Percentiles rank a stretch among this genome's conserved stretches.
These are phyloP conservation scores for Sinodicranocentrus sp. DNA, from an alignment of 2,888 invertebrate species.

Conservation along the genomic window DNA sequence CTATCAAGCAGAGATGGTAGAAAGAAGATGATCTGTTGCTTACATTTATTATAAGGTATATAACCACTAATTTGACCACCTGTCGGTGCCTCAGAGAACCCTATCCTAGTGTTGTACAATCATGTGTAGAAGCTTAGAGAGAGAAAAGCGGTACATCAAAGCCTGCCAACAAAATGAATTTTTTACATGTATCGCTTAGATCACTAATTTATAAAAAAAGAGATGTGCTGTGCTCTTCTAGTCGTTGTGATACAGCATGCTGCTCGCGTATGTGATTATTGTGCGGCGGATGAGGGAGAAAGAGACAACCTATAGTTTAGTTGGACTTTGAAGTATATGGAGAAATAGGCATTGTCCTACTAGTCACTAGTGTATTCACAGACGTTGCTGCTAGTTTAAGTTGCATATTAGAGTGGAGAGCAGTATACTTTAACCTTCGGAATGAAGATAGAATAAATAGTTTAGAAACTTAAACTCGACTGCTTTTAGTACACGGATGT, in stretches of 20 bases:
- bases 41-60: conserved; percentile 72
- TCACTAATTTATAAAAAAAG: conserved; percentile 57
- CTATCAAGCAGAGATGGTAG: conserved; percentile 25
- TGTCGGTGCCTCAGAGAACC: conserved; percentile 75
- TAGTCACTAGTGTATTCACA: too few species aligned
- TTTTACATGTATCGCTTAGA: conserved; percentile 66
- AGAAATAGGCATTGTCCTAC: conserved; percentile 22
- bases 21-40: conserved; percentile 61
- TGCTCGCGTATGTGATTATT: too few species aligned
- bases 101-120: conserved; percentile 55
- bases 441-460: too few species aligned
- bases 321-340: conserved; percentile 45
- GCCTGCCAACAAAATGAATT: conserved; percentile 69
- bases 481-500: too few species aligned
- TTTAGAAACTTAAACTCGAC: too few species aligned
- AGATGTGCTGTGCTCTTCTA: conserved; percentile 38
- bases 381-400: too few species aligned
- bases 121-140: background rate
- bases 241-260: background rate
- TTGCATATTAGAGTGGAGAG: too few species aligned
- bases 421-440: too few species aligned
- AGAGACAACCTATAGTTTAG: too few species aligned
- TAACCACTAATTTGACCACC: conserved; percentile 77
- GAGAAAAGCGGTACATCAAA: conserved; percentile 74
- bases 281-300: too few species aligned